Percentiles rank a stretch among this genome's conserved stretches.
These are phyloP conservation scores for Lethrus apterus DNA, from an alignment of 1,140 invertebrate species.

Conservation along the genomic window DNA sequence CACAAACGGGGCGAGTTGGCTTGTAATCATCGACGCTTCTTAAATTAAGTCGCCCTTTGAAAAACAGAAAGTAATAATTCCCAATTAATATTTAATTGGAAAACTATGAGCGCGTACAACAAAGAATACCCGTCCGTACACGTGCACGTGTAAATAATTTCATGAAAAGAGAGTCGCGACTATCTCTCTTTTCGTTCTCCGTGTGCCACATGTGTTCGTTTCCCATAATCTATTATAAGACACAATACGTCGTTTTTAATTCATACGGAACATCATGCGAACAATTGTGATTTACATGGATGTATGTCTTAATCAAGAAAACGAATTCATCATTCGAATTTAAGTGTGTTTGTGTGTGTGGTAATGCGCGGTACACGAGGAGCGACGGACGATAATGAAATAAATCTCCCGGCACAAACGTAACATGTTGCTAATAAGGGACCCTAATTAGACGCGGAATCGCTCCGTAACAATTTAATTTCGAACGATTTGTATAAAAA, in stretches of 20 bases:
- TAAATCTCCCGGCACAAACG: no score
- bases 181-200: no score
- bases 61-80: slow-evolving; percentile 9
- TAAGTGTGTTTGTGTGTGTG: no score
- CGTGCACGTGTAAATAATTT: slow-evolving; percentile 12
- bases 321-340: slow-evolving; percentile 5
- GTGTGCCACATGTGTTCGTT: slow-evolving; percentile 8
- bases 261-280: slow-evolving; percentile 8
- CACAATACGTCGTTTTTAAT: slow-evolving; percentile 14
- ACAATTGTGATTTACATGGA: slow-evolving; percentile 1
- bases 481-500: no score
- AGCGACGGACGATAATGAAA: no score
- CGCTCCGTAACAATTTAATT: no score
- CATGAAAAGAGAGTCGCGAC: slow-evolving; percentile 13
- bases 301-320: slow-evolving; percentile 11
- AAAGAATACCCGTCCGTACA: slow-evolving; percentile 7
- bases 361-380: no score
- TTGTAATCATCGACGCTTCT: no score
- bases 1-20: no score
- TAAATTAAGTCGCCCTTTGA: no score
- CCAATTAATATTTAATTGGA: slow-evolving; percentile 12
- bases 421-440: no score
- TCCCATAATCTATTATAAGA: slow-evolving; percentile 13
- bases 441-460: no score
- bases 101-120: slow-evolving; percentile 4